phyloP scores from a whole-genome alignment of 2,797 vertebrate species.

The Rhinoraja longicauda region DNA sequence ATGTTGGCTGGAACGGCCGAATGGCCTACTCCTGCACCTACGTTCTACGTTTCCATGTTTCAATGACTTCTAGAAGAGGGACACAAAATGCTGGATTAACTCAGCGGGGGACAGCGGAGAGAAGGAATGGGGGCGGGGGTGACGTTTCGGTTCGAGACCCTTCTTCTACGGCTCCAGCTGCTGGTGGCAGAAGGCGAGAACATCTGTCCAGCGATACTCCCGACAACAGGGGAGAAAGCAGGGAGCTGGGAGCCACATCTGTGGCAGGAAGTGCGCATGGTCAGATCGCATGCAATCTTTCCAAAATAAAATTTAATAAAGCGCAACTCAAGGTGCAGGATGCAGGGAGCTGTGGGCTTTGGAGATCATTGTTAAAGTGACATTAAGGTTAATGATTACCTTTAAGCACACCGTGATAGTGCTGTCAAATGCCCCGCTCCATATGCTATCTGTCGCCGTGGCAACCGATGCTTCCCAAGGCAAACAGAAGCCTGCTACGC shows the following conservation, averaged over 20 bases:
- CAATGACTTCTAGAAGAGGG: no score
- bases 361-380: conserved; percentile 32
- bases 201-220: neutral
- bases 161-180: no score
- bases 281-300: neutral
- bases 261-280: neutral
- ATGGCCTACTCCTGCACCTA: no score
- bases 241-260: neutral
- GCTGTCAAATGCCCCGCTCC: conserved; percentile 40
- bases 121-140: no score
- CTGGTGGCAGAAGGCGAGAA: no score
- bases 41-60: no score
- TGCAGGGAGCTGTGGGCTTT: neutral
- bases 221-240: neutral
- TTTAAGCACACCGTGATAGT: neutral
- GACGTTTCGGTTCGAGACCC: no score
- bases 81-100: no score
- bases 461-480: conserved; percentile 66
- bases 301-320: conserved; percentile 21
- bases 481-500: conserved; percentile 48
- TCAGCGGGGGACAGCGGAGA: no score
- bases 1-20: no score
- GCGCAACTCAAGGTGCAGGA: neutral
- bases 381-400: conserved; percentile 27
- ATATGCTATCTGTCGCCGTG: conserved; percentile 51